A percentile compares a stretch with the other conserved stretches of the same genome.
Conservation (phyloP, 1,140 invertebrate genomes). For the Acromyrmex heyeri region DNA sequence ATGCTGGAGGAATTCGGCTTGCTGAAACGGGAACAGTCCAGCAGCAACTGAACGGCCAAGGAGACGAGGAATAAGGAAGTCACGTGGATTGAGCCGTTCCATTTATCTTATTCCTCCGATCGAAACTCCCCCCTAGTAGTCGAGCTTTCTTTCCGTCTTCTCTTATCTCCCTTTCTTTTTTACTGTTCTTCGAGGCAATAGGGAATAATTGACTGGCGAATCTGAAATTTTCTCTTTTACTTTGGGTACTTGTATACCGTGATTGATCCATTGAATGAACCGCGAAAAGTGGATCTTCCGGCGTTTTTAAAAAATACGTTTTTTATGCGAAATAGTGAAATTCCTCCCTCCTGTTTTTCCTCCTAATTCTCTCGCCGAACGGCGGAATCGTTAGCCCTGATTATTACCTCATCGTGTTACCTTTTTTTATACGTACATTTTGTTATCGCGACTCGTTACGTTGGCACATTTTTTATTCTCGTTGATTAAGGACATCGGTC, state of each 20-base stretch:
- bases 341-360: not conserved
- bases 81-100: constrained; percentile 53
- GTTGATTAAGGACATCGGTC: constrained; percentile 39
- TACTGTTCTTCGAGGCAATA: constrained; percentile 13
- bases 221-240: constrained; percentile 27
- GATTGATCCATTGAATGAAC: not conserved
- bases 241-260: not conserved
- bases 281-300: not conserved
- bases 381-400: not conserved
- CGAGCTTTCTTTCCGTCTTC: constrained; percentile 25
- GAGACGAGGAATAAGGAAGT: constrained; percentile 58
- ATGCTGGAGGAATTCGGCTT: constrained; percentile 91
- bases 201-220: constrained; percentile 37
- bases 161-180: constrained; percentile 33
- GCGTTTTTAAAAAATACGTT: not conserved
- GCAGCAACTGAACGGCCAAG: constrained; percentile 63
- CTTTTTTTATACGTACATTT: constrained; percentile 52
- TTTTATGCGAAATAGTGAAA: not conserved
- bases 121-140: not conserved
- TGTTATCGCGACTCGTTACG: constrained; percentile 54
- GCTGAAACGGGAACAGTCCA: constrained; percentile 88
- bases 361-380: not conserved
- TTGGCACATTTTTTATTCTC: constrained; percentile 50
- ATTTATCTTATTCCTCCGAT: constrained; percentile 31
- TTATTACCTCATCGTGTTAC: constrained; percentile 45